Base-by-base conservation (phyloP, 2,113 vertebrate species). In the Tachycineta bicolor region DNA sequence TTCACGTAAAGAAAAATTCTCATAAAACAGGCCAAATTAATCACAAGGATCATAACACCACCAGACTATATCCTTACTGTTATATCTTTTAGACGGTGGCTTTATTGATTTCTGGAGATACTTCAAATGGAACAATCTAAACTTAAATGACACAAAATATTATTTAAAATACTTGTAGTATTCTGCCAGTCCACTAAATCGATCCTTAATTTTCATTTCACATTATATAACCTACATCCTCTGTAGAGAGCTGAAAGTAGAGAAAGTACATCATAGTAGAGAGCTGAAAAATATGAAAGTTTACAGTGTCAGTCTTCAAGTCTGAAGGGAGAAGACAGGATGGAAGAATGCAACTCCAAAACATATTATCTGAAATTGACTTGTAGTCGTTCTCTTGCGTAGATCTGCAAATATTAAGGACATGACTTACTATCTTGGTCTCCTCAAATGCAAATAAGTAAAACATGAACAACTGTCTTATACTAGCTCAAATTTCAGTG, bases 1-100 rank as follows among this genome's bases (percentile, higher is more conserved):
- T n/a, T 43, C 13, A 52, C 16, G 14, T 12, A n/a, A 43, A 52
- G 18, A 26, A 63, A 64, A 8, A 12, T 28, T 78, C 14, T n/a
- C 23, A 43, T 43, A n/a, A 52, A 63, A 63, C 18, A 43, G 14
- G 37, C 8, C 18, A 28, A 26, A 52, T 78, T 26, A 52, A 63
- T 41, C 14, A 10, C 14, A n/a, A 28, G 37, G 34, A n/a, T 22
- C 20, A 15, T 17, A 59, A 4, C 11, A 63, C 8, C 37, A 3
- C 3, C 29, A 22, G 19, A 11, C 3, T 64, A 14, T 41, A 34
- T 81, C 58, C 39, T 68, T 55, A 55, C 24, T 59, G 13, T 4
- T 11, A 0, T 22, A 20, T 34, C 9, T 46, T 71, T 10, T 49
- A 33, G 81, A 49, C 6, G 67, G 6, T 4, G 9, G 13, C 3